Evolutionary conservation across 1,140 invertebrate genomes (phyloP).

Genomic region (Microplitis mediator): DNA sequence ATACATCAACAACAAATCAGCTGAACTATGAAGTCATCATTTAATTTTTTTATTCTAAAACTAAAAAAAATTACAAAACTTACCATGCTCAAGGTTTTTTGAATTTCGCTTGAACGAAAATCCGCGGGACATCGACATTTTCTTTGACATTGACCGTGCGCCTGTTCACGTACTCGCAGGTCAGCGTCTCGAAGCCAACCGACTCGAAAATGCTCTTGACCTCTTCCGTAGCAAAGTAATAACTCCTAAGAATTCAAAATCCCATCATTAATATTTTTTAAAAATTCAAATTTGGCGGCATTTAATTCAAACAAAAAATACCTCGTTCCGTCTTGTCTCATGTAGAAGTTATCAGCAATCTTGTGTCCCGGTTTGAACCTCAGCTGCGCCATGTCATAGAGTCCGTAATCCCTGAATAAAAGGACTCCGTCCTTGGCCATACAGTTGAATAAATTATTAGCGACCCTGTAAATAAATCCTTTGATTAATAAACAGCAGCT

Average conservation of each 20-base stretch:
- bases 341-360: conserved; percentile 93
- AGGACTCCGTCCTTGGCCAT: conserved; percentile 83
- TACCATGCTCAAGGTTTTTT: conserved; percentile 58
- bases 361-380: conserved; percentile 92
- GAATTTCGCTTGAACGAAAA: conserved; percentile 93
- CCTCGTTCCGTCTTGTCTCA: conserved; percentile 96
- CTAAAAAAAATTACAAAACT: background rate
- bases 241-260: conserved; percentile 69
- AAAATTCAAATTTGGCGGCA: too few species aligned
- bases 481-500: background rate
- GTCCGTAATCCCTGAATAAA: conserved; percentile 94
- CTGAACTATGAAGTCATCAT: conserved; percentile 60
- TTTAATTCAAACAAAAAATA: too few species aligned
- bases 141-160: conserved; percentile 92
- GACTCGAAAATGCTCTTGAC: conserved; percentile 67
- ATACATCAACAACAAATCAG: conserved; percentile 45
- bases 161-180: conserved; percentile 80
- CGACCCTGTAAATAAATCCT: conserved; percentile 54
- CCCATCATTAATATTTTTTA: too few species aligned
- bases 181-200: conserved; percentile 72
- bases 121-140: conserved; percentile 84
- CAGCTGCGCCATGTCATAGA: conserved; percentile 97
- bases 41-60: conserved; percentile 5
- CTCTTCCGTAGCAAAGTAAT: conserved; percentile 80
- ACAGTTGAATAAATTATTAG: conserved; percentile 73